phyloP scores from a whole-genome alignment of 2,797 vertebrate species.

The Crocidura indochinensis region DNA sequence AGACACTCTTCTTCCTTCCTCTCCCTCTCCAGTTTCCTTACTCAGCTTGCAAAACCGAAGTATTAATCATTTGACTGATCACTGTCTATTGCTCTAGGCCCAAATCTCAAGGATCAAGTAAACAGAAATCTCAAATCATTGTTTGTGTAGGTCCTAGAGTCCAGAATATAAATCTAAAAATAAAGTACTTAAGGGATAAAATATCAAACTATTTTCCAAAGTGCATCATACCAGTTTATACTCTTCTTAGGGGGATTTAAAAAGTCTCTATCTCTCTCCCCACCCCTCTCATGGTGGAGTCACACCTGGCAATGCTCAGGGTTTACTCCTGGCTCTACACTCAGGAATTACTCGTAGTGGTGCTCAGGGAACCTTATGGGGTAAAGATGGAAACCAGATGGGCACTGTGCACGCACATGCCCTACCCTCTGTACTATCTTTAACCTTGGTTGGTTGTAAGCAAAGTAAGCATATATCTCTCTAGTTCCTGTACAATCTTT shows the following conservation, averaged over 20 bases:
- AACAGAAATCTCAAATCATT: conserved; percentile 48
- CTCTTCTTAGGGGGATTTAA: not conserved
- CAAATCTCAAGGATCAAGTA: conserved; percentile 42
- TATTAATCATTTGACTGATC: conserved; percentile 22
- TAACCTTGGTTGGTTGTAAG: too few relatives aligned
- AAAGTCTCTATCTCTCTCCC: too few relatives aligned
- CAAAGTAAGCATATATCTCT: too few relatives aligned
- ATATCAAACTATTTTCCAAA: conserved; percentile 58
- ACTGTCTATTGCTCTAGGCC: conserved; percentile 15
- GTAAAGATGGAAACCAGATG: too few relatives aligned
- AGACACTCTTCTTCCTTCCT: not conserved
- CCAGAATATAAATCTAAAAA: not conserved
- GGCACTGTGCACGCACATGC: too few relatives aligned
- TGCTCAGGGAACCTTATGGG: too few relatives aligned
- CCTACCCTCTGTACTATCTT: too few relatives aligned
- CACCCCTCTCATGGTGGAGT: too few relatives aligned
- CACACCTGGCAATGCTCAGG: too few relatives aligned
- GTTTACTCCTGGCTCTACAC: too few relatives aligned
- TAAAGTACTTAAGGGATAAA: conserved; percentile 55
- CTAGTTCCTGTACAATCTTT: too few relatives aligned
- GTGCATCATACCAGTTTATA: conserved; percentile 50
- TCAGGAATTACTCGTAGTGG: too few relatives aligned
- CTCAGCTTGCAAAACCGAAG: not conserved
- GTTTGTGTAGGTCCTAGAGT: conserved; percentile 1
- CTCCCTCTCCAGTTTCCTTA: not conserved